These are phyloP conservation scores for Coryphaenoides rupestris DNA, from an alignment of 2,113 vertebrate species.

Conservation along the genomic window DNA sequence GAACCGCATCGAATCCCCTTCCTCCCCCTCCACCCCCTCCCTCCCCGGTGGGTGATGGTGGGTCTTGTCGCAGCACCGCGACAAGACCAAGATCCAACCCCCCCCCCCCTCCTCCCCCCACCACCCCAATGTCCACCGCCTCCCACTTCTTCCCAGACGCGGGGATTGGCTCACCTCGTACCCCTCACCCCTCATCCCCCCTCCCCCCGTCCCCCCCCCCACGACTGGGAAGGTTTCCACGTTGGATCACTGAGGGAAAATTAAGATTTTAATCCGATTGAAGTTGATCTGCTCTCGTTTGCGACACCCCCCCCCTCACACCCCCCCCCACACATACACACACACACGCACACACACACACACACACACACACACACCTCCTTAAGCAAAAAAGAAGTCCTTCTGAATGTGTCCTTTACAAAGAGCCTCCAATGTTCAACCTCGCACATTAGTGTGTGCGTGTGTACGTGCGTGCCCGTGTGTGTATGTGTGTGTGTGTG, in stretches of 20 bases:
- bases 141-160: slow-evolving; percentile 63
- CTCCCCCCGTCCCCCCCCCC: slow-evolving; percentile 46
- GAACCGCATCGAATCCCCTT: slow-evolving; percentile 76
- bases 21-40: slow-evolving; percentile 13
- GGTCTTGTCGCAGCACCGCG: too few relatives aligned
- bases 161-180: slow-evolving; percentile 73
- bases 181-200: too few relatives aligned
- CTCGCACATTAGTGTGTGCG: slow-evolving; percentile 38
- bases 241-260: slow-evolving; percentile 75
- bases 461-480: background rate
- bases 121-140: slow-evolving; percentile 33
- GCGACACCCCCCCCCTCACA: background rate
- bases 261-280: slow-evolving; percentile 80
- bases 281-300: slow-evolving; percentile 71
- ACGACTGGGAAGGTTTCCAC: slow-evolving; percentile 70
- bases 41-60: too few relatives aligned
- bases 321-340: too few relatives aligned
- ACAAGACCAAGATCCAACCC: background rate
- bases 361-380: too few relatives aligned
- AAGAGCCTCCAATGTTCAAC: slow-evolving; percentile 54
- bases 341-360: too few relatives aligned
- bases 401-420: slow-evolving; percentile 67
- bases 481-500: too few relatives aligned
- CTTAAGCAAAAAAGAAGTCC: slow-evolving; percentile 59
- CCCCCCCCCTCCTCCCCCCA: background rate